phyloP scores from a whole-genome alignment of 2,888 invertebrate genomes.

The Lasioglossum morio region DNA sequence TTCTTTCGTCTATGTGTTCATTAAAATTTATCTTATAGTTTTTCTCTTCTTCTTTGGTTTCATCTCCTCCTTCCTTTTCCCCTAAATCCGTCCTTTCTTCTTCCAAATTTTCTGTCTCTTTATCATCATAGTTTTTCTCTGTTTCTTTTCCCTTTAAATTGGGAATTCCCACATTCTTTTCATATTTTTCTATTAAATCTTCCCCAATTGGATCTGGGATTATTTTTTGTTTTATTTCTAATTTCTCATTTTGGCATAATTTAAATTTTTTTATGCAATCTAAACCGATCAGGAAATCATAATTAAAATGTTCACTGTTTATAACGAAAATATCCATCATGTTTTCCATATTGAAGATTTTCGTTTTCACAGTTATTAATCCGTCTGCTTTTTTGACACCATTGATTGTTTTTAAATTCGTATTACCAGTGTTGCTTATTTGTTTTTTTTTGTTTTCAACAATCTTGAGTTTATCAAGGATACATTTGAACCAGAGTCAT shows the following conservation, averaged over 20 bases:
- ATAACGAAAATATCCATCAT: slow-evolving; percentile 54
- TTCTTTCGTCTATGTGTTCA: no score
- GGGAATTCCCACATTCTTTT: no score
- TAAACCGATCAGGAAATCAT: slow-evolving; percentile 51
- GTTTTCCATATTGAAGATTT: slow-evolving; percentile 45
- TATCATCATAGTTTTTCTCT: slow-evolving; percentile 30
- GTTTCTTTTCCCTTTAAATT: neutral
- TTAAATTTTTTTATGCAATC: slow-evolving; percentile 56
- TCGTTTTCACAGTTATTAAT: slow-evolving; percentile 51
- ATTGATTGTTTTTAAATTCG: slow-evolving; percentile 48
- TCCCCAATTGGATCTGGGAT: neutral
- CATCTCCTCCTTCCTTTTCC: no score
- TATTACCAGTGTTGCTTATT: slow-evolving; percentile 19
- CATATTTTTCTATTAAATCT: no score
- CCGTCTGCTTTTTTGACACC: slow-evolving; percentile 46
- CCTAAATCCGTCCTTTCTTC: no score
- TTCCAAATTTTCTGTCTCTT: no score
- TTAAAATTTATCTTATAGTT: neutral
- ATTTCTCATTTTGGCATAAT: slow-evolving; percentile 55
- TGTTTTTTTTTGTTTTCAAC: slow-evolving; percentile 30
- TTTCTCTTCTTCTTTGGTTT: no score
- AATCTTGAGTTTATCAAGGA: slow-evolving; percentile 65
- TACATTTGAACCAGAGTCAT: slow-evolving; percentile 67
- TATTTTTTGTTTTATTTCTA: slow-evolving; percentile 46
- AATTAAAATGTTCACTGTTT: slow-evolving; percentile 53